Evolutionary conservation across 2,888 invertebrate species (phyloP), one percentile per base, ranked within the genome.

Genomic region (Trachelus tabidus): DNA sequence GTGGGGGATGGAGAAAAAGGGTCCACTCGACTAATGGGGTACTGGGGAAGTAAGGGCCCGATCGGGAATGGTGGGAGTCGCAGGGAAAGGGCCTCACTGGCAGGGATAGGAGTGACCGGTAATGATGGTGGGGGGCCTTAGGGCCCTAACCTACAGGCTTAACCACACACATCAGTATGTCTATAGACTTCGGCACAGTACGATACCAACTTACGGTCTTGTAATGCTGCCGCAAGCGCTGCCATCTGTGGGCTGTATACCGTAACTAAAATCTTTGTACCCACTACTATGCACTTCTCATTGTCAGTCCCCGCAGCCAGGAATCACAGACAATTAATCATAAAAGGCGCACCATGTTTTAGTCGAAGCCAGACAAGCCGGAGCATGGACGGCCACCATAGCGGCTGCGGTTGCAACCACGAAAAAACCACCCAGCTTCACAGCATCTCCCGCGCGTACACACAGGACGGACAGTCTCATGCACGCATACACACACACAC

Each of bases 241-340:
- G 56, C 56, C 56, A 56, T 56, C 56, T 56, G 56, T 56, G 9
- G 56, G 56, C 23, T 23, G 0, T 56, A 23, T 23, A 9, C 56
- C 23, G 56, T 56, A 56, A 56, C 56, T 56, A 56, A 23, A 2
- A 56, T 23, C 56, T 56, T 9, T 9, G 56, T 56, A 56, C 56
- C 56, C 6, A 56, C 56, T 3, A 56, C 56, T 23, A 56, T 56
- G 56, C 56, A 23, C 56, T 56, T 56, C 6, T 56, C 56, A 23
- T 56, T 56, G 6, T 56, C 56, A 23, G 56, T 56, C 23, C 56
- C 56, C 56, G 56, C 9, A 56, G 74, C 77, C 34, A 77, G 71
- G 75, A 81, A 82, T 81, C 76, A 37, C 79, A 76, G 56, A 76
- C 82, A 81, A 87, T 85, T 84, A 84, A 86, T 87, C 77, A 80